Evolutionary conservation across 2,888 invertebrate species (phyloP).

Genomic region (Leucania comma): DNA sequence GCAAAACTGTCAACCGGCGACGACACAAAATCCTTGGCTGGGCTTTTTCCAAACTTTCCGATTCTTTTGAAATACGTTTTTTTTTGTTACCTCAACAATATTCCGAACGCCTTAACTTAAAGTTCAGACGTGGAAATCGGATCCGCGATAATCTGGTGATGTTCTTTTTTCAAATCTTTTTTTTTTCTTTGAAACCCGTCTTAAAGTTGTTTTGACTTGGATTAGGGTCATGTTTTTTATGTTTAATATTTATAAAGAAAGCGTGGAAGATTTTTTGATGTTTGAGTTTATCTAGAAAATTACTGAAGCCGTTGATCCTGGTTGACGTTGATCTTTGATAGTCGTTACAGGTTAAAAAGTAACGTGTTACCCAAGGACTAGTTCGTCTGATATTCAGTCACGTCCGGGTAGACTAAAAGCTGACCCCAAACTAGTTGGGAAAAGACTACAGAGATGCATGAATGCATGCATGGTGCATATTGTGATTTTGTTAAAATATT

Average conservation of each 20-base stretch:
- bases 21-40: constrained; percentile 70
- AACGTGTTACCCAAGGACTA: too few species aligned
- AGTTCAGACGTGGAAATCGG: constrained; percentile 53
- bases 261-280: neutral
- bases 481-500: neutral
- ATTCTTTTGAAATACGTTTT: constrained; percentile 66
- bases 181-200: constrained; percentile 12
- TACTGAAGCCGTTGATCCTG: too few species aligned
- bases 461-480: too few species aligned
- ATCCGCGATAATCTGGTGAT: constrained; percentile 53
- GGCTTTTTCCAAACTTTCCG: constrained; percentile 71
- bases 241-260: constrained; percentile 3
- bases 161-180: constrained; percentile 27
- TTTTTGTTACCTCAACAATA: constrained; percentile 61
- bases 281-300: too few species aligned
- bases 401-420: too few species aligned
- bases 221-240: constrained; percentile 12
- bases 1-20: constrained; percentile 74
- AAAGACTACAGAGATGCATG: too few species aligned
- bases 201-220: constrained; percentile 28
- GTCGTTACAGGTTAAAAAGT: too few species aligned
- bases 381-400: too few species aligned
- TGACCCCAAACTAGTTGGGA: too few species aligned
- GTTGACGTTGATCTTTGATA: too few species aligned
- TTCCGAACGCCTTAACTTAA: constrained; percentile 53